Base-by-base conservation (phyloP, 2,797 vertebrate genomes). In the Dendrocincla fuliginosa region DNA sequence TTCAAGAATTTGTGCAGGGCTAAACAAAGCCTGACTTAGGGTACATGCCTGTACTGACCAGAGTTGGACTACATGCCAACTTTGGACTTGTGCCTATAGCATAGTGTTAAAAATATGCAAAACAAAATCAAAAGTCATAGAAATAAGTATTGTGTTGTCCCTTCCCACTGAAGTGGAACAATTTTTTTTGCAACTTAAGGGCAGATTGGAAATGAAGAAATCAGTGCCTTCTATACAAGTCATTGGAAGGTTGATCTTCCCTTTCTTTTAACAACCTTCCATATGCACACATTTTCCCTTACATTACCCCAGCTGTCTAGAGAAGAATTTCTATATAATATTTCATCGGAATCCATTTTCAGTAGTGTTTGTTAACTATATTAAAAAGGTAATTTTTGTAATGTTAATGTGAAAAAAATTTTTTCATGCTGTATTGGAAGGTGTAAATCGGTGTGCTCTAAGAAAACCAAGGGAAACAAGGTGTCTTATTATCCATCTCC, bases 401-500 rank as follows among this genome's bases (percentile, higher is more conserved):
- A 76, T 69, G 39, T 42, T 64, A 90, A 79, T 89, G 24, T 82
- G 53, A 55, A 13, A 69, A 94, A 93, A 75, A 78, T 95, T 95
- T 94, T 67, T 77, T 35, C 46, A 84, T 89, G 12, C 87, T 89
- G 41, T 76, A 52, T 93, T 89, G 65, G 27, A 92, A 95, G 47
- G 73, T 90, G 90, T 89, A 95, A 89, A 91, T 94, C 12, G 0
- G 6, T 63, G 16, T 78, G 22, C 79, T 91, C 27, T 61, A 75
- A 88, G 47, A 75, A 94, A 84, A 89, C 39, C 4, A 77, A 82
- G 46, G 24, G 32, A 41, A 61, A 59, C 18, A 55, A 27, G 28
- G 18, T 85, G 35, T 93, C 73, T 63, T 96, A 90, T 92, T 95
- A 89, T 96, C 95, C 94, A 50, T 95, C 90, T 96, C 70, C 77